Evolutionary conservation across 1,140 invertebrate genomes (phyloP).

Genomic region (Sycophaga agraensis): DNA sequence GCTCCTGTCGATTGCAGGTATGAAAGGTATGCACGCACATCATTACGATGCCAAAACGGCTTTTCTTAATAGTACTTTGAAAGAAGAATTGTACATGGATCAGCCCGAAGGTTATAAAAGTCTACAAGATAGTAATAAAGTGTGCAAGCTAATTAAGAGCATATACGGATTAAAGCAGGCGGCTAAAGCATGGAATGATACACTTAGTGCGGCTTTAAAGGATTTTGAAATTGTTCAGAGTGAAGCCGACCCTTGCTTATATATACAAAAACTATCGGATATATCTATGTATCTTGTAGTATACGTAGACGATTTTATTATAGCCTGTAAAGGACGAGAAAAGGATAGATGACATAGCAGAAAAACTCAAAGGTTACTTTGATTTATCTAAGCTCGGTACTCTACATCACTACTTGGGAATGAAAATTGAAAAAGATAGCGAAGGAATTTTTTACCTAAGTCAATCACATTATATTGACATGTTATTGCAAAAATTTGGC

Average conservation of each 20-base stretch:
- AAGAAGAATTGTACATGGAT: not conserved
- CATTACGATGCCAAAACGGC: slow-evolving; percentile 46
- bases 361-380: not conserved
- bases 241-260: slow-evolving; percentile 1
- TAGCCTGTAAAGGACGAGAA: not conserved
- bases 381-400: not conserved
- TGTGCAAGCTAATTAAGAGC: slow-evolving; percentile 36
- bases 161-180: slow-evolving; percentile 14
- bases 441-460: slow-evolving; percentile 2
- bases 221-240: not conserved
- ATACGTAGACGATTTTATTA: slow-evolving; percentile 5
- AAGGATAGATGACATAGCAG: not conserved
- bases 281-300: not conserved
- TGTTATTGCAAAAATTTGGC: slow-evolving; percentile 37
- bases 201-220: not conserved
- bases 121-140: slow-evolving; percentile 16
- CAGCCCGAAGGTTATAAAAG: slow-evolving; percentile 36
- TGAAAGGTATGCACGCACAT: slow-evolving; percentile 35
- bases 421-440: slow-evolving; percentile 25
- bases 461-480: not conserved
- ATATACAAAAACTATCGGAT: not conserved
- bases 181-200: slow-evolving; percentile 3
- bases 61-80: slow-evolving; percentile 39
- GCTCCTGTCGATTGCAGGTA: slow-evolving; percentile 48
- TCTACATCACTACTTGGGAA: slow-evolving; percentile 5